Percentiles rank a stretch among this genome's conserved stretches.
phyloP scores from a whole-genome alignment of 2,888 invertebrate species.

The Panopea generosa region DNA sequence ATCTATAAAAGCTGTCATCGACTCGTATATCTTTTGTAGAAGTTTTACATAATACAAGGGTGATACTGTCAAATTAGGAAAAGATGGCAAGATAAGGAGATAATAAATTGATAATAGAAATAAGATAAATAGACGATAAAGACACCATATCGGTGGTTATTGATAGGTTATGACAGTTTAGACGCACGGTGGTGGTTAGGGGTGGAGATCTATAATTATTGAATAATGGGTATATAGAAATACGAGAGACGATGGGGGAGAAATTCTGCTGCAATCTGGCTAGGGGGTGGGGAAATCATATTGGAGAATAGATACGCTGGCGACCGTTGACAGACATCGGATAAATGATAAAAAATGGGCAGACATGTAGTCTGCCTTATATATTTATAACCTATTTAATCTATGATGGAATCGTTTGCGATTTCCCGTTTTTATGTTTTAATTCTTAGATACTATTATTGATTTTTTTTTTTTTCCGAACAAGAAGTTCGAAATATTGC shows the following conservation, averaged over 20 bases:
- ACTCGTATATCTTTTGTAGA: constrained; percentile 40
- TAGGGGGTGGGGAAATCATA: constrained; percentile 22
- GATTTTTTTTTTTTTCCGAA: too few relatives aligned
- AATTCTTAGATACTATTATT: too few relatives aligned
- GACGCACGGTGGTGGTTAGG: constrained; percentile 7
- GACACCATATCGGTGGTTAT: constrained; percentile 8
- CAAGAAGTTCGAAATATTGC: too few relatives aligned
- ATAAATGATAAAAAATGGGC: too few relatives aligned
- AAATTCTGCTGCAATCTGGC: constrained; percentile 8
- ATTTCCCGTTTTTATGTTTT: too few relatives aligned
- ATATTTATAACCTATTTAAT: too few relatives aligned
- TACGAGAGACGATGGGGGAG: constrained; percentile 9
- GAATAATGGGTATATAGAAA: too few relatives aligned
- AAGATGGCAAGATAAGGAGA: constrained; percentile 44
- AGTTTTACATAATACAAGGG: constrained; percentile 40
- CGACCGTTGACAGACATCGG: constrained; percentile 5
- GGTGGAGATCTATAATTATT: constrained; percentile 20
- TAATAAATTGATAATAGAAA: constrained; percentile 61
- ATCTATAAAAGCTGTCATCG: constrained; percentile 53
- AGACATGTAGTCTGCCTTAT: too few relatives aligned
- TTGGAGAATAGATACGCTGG: neutral
- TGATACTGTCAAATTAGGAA: constrained; percentile 29
- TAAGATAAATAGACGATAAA: constrained; percentile 45
- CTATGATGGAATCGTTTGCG: too few relatives aligned
- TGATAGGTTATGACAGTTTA: constrained; percentile 2